These are phyloP conservation scores for Tridacna gigas DNA, from an alignment of 2,888 invertebrate genomes.

Conservation along the genomic window DNA sequence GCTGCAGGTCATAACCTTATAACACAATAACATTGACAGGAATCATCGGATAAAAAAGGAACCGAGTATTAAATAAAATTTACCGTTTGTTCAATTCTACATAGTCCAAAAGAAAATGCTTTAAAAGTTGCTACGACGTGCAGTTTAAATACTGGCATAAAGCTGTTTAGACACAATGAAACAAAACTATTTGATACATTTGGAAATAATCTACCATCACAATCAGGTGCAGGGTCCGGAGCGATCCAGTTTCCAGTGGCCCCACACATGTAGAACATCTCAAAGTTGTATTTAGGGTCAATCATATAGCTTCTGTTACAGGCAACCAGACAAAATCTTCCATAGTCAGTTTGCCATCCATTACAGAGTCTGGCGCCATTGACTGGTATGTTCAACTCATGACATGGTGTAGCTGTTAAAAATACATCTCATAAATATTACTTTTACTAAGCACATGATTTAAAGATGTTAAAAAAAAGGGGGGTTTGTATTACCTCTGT, in stretches of 20 bases:
- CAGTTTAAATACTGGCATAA: not conserved
- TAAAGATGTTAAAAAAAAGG: not conserved
- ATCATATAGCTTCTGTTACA: conserved; percentile 50
- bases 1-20: no score
- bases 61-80: not conserved
- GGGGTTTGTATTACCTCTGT: no score
- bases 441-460: not conserved
- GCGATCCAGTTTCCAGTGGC: conserved; percentile 59
- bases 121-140: not conserved
- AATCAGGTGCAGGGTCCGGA: conserved; percentile 35
- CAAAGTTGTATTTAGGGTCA: conserved; percentile 3
- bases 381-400: conserved; percentile 44
- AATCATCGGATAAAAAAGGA: not conserved
- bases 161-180: not conserved
- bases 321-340: conserved; percentile 51
- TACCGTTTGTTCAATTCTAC: not conserved
- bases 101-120: not conserved
- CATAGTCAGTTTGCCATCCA: conserved; percentile 62
- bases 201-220: conserved; percentile 21
- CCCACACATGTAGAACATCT: conserved; percentile 59
- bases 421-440: not conserved
- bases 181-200: not conserved
- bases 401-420: conserved; percentile 57
- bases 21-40: not conserved
- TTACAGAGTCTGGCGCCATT: conserved; percentile 63